Evolutionary conservation across 2,888 invertebrate species (phyloP).

Genomic region (Steinernema carpocapsae): DNA sequence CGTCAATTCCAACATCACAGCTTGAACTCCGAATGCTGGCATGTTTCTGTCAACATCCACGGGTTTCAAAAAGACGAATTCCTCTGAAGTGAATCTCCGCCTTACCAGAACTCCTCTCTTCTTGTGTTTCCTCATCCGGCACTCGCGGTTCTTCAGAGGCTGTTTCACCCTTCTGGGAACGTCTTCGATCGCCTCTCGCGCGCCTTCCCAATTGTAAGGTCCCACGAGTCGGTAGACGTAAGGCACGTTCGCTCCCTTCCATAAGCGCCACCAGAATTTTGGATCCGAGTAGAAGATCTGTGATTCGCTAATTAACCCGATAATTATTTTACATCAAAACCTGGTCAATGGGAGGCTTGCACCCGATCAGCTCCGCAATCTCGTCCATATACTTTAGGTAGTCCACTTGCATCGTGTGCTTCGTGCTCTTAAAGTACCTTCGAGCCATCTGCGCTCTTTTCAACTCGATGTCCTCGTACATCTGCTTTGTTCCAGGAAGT

Average conservation of each 20-base stretch:
- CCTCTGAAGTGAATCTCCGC: too few relatives aligned
- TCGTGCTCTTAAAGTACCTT: conserved; percentile 61
- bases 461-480: conserved; percentile 53
- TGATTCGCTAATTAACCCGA: background rate
- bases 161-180: conserved; percentile 60
- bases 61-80: background rate
- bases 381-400: conserved; percentile 67
- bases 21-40: too few relatives aligned
- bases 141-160: conserved; percentile 62
- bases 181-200: conserved; percentile 53
- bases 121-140: conserved; percentile 60
- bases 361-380: conserved; percentile 61
- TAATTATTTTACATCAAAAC: conserved; percentile 40
- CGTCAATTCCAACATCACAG: too few relatives aligned
- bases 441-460: conserved; percentile 58
- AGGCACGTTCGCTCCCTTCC: conserved; percentile 64
- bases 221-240: conserved; percentile 64
- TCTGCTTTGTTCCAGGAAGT: conserved; percentile 49
- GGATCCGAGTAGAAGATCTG: conserved; percentile 56
- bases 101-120: conserved; percentile 53
- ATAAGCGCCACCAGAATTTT: conserved; percentile 56
- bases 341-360: conserved; percentile 54
- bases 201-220: conserved; percentile 59
- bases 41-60: background rate
- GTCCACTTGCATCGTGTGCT: conserved; percentile 66